Base-by-base conservation (phyloP, 2,113 vertebrate species). In the Peucedramus taeniatus region DNA sequence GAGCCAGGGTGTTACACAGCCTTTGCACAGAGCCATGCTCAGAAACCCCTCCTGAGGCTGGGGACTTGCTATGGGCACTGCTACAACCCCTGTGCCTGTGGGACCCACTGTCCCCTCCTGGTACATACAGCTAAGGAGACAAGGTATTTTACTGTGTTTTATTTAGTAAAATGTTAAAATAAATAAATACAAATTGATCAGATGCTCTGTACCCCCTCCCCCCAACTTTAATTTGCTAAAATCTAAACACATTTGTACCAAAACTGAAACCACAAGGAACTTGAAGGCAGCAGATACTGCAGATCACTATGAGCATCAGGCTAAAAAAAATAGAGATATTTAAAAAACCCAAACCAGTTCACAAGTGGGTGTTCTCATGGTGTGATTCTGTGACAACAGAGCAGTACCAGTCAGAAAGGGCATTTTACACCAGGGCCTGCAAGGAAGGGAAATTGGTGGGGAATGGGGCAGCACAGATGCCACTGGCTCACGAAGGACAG, bases 141-240 rank as follows among this genome's bases (percentile, higher is more conserved):
- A 19, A 93, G 53, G 97, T 88, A 53, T 97, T 99, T 99, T 98
- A 98, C 98, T 96, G 98, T 98, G 98, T 98, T 99, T 99, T 99
- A 99, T 99, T 99, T 99, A 99, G 99, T 99, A 99, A 99, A 99
- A 99, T 99, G 99, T 99, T 99, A 99, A 99, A 99, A 99, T 99
- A 99, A 99, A 99, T 99, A 99, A 99, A 99, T 99, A 99, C 99
- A 99, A 99, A 99, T 99, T 99, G 99, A 99, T 99, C 99, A 99
- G 99, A 98, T 99, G 99, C 99, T 99, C 99, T 98, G 98, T 98
- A 98, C 98, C 98, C 98, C 98, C 97, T 91, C 97, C 97, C 93
- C 96, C 96, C 95, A 53, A 93, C 86, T 97, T 96, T 95, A 98
- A 99, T 99, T 98, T 98, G 97, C 98, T 99, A 99, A 99, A 99